Base-by-base conservation (phyloP, 2,797 vertebrate species). In the Acrossocheilus fasciatus region DNA sequence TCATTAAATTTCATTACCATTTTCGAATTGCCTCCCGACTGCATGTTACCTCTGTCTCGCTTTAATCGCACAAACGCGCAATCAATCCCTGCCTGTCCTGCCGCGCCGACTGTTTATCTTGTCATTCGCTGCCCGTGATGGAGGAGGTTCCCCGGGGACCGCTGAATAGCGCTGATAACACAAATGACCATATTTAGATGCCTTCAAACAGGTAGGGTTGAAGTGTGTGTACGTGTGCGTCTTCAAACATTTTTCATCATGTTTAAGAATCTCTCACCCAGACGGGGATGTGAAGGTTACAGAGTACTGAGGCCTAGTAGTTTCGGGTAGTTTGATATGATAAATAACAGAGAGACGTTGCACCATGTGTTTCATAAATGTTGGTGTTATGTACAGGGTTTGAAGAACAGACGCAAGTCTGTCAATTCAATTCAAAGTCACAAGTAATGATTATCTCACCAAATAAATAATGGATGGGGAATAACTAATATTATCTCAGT, bases 1-100 rank as follows among this genome's bases (percentile, higher is more conserved):
- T 85, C 85, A 90, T 90, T 88, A 82, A 73, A 84, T 88, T 90
- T 87, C 81, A 87, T 88, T 89, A 86, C 77, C 72, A 78, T 82
- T 86, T 84, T 82, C 78, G 84, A 80, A 87, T 83, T 85, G 88
- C 86, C 79, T 80, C 80, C 80, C 43, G 39, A 64, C 83, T 59
- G 82, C 70, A 79, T 52, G 74, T 83, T 81, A 87, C 88, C 85
- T 79, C 77, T 45, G 45, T 80, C 47, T 68, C 78, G 30, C 85
- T 87, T 86, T 89, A 84, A 87, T 87, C 85, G 83, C 70, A 69
- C 82, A 83, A 86, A 76, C 34, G 50, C 77, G 52, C 59, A 84
- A 89, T 89, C 88, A 87, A 76, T 89, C 82, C 73, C 76, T 4
- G 68, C 52, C 72, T 23, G 84, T 78, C 87, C 84, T 74, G 75